These are phyloP conservation scores for Typhlomys cinereus DNA, from an alignment of 2,113 vertebrate species.

Conservation along the genomic window DNA sequence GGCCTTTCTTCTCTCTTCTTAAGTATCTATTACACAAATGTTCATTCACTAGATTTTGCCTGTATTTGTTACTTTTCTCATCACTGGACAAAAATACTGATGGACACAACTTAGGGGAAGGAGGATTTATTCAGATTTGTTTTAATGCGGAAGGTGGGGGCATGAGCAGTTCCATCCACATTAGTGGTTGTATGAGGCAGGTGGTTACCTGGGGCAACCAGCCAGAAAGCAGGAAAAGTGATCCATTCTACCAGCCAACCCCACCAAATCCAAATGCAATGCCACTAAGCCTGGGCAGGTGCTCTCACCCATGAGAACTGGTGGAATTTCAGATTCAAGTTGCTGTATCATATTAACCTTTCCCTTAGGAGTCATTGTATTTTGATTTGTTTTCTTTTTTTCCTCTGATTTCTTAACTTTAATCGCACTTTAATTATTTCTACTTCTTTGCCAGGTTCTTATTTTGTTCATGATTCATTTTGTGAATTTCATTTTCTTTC, in stretches of 20 bases:
- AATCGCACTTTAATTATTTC: background rate
- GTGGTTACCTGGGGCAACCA: no score
- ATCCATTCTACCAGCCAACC: background rate
- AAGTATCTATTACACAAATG: background rate
- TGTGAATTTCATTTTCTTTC: background rate
- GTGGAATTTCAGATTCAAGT: background rate
- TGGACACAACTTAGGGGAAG: no score
- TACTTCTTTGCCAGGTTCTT: background rate
- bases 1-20: background rate
- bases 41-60: background rate
- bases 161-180: background rate
- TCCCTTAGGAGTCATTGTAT: background rate
- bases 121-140: background rate
- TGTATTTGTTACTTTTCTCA: background rate
- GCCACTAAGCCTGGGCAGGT: background rate
- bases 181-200: background rate
- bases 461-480: background rate
- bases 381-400: background rate
- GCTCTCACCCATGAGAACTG: background rate
- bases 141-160: background rate
- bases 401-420: background rate
- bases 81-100: no score
- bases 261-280: background rate
- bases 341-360: no score
- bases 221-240: background rate